Percentiles rank a stretch among this genome's conserved stretches.
These are phyloP conservation scores for Etheostoma spectabile DNA, from an alignment of 2,113 vertebrate species.

Conservation along the genomic window DNA sequence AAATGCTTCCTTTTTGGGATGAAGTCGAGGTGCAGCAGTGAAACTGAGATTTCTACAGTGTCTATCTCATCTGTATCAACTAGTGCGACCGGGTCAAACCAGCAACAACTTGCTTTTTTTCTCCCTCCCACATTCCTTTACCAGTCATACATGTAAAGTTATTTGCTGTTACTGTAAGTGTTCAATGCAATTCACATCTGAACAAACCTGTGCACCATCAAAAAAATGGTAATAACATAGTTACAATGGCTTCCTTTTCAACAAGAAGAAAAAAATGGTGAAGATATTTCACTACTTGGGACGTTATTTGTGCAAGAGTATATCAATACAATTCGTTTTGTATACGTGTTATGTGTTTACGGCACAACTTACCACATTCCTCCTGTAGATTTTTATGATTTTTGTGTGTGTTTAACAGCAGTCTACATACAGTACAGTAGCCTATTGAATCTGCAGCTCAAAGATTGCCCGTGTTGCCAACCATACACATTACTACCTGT, in stretches of 20 bases:
- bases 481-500: slow-evolving; percentile 29
- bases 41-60: slow-evolving; percentile 48
- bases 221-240: slow-evolving; percentile 64
- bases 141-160: slow-evolving; percentile 47
- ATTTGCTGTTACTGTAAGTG: slow-evolving; percentile 41
- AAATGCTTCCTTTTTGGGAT: not conserved
- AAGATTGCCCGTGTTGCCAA: slow-evolving; percentile 41
- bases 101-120: not conserved
- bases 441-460: slow-evolving; percentile 58
- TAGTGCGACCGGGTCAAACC: slow-evolving; percentile 50
- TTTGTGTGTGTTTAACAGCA: slow-evolving; percentile 55
- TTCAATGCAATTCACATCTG: slow-evolving; percentile 48
- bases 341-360: slow-evolving; percentile 55
- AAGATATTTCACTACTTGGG: slow-evolving; percentile 59
- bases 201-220: slow-evolving; percentile 71
- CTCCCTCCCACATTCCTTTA: slow-evolving; percentile 35
- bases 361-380: slow-evolving; percentile 62
- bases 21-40: not conserved
- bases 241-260: slow-evolving; percentile 57
- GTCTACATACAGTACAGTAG: slow-evolving; percentile 74
- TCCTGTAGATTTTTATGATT: slow-evolving; percentile 44
- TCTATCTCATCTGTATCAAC: slow-evolving; percentile 13
- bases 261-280: slow-evolving; percentile 56
- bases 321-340: slow-evolving; percentile 51
- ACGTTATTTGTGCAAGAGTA: slow-evolving; percentile 73